Evolutionary conservation across 2,113 vertebrate genomes (phyloP).

Genomic region (Clarias macrocephalus): DNA sequence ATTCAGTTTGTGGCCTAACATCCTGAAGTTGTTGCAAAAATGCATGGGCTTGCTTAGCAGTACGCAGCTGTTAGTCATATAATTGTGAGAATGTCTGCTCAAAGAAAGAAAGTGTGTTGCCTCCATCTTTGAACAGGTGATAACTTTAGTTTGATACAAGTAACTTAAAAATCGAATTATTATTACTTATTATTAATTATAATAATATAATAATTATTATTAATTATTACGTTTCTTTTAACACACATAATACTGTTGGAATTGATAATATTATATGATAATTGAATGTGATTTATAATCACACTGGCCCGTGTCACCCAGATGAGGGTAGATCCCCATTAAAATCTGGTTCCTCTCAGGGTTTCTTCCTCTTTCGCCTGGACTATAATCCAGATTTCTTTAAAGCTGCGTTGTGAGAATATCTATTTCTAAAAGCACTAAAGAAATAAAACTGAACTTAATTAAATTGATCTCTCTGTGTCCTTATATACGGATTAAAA

Average conservation of each 20-base stretch:
- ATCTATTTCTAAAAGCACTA: not conserved
- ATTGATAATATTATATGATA: not conserved
- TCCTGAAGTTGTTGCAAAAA: constrained; percentile 3
- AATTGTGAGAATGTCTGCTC: not conserved
- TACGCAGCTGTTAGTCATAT: constrained; percentile 30
- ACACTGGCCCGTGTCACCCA: not conserved
- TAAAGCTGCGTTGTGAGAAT: not conserved
- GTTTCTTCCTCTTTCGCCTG: not conserved
- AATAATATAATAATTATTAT: too few species aligned
- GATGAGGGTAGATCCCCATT: not conserved
- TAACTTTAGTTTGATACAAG: not conserved
- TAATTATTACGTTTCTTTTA: not conserved
- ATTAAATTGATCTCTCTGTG: not conserved
- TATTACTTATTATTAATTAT: not conserved
- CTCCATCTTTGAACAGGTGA: not conserved
- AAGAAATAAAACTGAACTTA: not conserved
- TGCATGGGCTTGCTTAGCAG: constrained; percentile 8
- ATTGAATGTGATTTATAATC: not conserved
- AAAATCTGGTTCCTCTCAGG: not conserved
- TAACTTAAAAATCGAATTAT: not conserved
- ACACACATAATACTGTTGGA: not conserved
- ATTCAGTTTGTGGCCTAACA: not conserved
- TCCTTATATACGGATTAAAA: not conserved
- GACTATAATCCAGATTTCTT: not conserved
- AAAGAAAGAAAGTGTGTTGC: not conserved